A percentile compares a stretch with the other conserved stretches of the same genome.
These are phyloP conservation scores for Mionectes olivaceus DNA, from an alignment of 2,797 vertebrate species.

Conservation along the genomic window DNA sequence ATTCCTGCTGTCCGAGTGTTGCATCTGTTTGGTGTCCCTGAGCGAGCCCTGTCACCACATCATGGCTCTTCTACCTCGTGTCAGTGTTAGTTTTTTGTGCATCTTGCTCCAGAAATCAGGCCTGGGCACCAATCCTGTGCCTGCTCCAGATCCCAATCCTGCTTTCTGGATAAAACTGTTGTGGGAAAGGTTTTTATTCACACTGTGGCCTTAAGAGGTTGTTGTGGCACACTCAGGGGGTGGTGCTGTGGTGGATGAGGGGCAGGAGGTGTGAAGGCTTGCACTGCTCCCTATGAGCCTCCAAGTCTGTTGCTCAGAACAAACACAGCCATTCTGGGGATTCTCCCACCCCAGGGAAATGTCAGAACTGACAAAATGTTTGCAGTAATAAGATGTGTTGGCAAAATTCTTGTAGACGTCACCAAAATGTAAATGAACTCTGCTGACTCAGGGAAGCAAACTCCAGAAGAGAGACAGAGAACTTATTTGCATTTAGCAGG, in stretches of 20 bases:
- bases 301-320: background rate
- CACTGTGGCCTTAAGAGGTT: background rate
- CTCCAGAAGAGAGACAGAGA: slow-evolving; percentile 20
- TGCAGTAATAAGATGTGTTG: slow-evolving; percentile 41
- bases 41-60: background rate
- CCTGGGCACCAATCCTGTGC: background rate
- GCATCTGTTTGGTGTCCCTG: fast-evolving
- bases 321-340: background rate
- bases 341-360: background rate
- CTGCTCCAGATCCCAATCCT: background rate
- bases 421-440: slow-evolving; percentile 45
- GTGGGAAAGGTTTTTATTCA: background rate
- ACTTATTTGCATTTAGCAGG: slow-evolving; percentile 44
- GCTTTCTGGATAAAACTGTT: background rate
- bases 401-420: slow-evolving; percentile 45
- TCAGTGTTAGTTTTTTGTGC: fast-evolving
- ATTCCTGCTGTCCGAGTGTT: background rate
- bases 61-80: fast-evolving
- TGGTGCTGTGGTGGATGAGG: background rate
- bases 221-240: background rate
- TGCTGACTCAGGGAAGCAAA: slow-evolving; percentile 22
- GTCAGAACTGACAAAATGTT: slow-evolving; percentile 59
- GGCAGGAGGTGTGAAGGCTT: background rate
- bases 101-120: background rate
- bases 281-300: background rate